Percentiles rank a stretch among this genome's conserved stretches.
phyloP scores from a whole-genome alignment of 2,888 invertebrate genomes.

The Plusia festucae region DNA sequence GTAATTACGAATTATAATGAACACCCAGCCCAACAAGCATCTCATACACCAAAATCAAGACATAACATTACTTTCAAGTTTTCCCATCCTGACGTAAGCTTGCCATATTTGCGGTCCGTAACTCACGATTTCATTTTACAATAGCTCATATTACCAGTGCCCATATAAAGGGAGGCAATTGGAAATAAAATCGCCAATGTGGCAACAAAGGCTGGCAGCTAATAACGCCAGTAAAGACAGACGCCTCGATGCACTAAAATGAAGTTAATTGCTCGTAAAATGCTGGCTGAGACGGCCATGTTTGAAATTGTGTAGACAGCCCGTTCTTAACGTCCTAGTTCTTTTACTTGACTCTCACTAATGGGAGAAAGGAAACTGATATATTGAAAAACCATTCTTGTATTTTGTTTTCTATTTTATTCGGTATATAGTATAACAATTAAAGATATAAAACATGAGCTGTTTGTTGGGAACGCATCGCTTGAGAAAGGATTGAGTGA shows the following conservation, averaged over 20 bases:
- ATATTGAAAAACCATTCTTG: not conserved
- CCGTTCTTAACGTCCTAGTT: not conserved
- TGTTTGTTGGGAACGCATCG: too few relatives aligned
- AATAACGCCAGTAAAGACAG: constrained; percentile 61
- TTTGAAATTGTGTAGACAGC: constrained; percentile 27
- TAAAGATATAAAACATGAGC: too few relatives aligned
- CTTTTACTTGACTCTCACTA: not conserved
- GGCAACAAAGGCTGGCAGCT: constrained; percentile 29
- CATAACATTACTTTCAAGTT: constrained; percentile 41
- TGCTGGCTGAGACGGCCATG: constrained; percentile 15
- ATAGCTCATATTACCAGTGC: constrained; percentile 61
- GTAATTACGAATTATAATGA: not conserved
- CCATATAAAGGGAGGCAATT: constrained; percentile 73
- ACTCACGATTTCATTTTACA: constrained; percentile 67
- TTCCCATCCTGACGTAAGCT: constrained; percentile 50
- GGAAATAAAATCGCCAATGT: constrained; percentile 56
- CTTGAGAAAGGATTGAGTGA: too few relatives aligned
- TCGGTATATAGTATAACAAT: too few relatives aligned
- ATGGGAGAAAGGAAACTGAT: not conserved
- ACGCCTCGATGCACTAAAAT: constrained; percentile 61
- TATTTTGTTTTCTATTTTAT: not conserved
- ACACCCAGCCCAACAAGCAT: not conserved
- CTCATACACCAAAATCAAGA: constrained; percentile 42
- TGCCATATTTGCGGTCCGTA: constrained; percentile 53
- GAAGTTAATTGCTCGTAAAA: constrained; percentile 73